These are phyloP conservation scores for Bos indicus DNA, from an alignment of 2,113 vertebrate species.

Conservation along the genomic window DNA sequence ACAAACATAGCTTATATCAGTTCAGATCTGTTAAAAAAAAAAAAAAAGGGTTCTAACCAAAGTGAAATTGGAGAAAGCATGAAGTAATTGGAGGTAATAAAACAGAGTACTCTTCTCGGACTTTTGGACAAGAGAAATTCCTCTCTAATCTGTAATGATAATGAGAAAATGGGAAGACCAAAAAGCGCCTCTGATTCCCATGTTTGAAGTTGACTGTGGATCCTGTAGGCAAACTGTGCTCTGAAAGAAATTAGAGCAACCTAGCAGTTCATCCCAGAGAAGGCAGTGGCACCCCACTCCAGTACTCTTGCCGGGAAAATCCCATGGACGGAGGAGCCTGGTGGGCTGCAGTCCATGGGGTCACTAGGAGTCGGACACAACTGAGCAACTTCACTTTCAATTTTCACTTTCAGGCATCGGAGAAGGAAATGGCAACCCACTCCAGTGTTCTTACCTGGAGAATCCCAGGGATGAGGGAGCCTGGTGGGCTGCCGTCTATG, in stretches of 20 bases:
- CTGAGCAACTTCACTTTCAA: no score
- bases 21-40: neutral
- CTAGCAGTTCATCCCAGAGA: neutral
- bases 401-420: no score
- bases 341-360: no score
- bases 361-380: rapidly evolving
- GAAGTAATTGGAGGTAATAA: neutral
- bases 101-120: neutral
- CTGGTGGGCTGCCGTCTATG: no score
- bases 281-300: no score
- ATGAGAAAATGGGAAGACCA: neutral
- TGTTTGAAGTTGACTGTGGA: neutral
- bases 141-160: neutral
- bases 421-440: no score
- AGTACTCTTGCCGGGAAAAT: no score
- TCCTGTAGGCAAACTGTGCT: neutral
- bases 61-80: neutral
- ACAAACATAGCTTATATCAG: neutral
- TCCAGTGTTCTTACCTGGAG: no score
- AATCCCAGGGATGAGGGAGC: no score
- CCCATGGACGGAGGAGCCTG: no score
- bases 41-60: neutral
- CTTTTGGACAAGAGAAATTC: neutral
- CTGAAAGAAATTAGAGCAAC: neutral
- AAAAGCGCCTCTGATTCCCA: neutral